These are phyloP conservation scores for Spialia ferax DNA, from an alignment of 2,888 invertebrate species.

Conservation along the genomic window DNA sequence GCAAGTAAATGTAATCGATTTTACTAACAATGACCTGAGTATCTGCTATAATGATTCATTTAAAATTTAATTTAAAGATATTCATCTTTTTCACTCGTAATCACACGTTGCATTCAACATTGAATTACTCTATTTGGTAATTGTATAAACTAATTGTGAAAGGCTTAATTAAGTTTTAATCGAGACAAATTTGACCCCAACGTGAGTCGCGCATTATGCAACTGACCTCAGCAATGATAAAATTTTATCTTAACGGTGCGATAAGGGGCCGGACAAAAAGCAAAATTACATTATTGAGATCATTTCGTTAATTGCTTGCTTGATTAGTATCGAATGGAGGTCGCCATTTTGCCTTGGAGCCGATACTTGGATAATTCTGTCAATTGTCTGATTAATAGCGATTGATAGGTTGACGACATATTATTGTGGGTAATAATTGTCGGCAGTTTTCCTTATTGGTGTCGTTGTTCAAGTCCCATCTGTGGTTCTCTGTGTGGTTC, in stretches of 20 bases:
- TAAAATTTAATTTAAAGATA: too few species aligned
- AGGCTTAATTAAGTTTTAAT: neutral
- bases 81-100: too few species aligned
- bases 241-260: conserved; percentile 9
- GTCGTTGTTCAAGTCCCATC: too few species aligned
- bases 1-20: too few species aligned
- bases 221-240: neutral
- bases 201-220: neutral
- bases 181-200: neutral
- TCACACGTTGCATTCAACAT: neutral
- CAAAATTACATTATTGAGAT: conserved; percentile 24
- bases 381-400: conserved; percentile 7
- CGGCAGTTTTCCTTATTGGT: too few species aligned
- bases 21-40: too few species aligned
- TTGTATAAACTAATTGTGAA: neutral
- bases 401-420: neutral
- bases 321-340: conserved; percentile 47
- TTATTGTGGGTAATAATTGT: too few species aligned
- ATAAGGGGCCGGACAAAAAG: conserved; percentile 13
- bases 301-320: conserved; percentile 43
- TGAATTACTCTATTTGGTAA: neutral
- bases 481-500: too few species aligned
- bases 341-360: conserved; percentile 44
- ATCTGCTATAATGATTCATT: too few species aligned
- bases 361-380: conserved; percentile 42